Conservation (phyloP, 2,888 invertebrate species). For the Lordiphosa fenestrarum region DNA sequence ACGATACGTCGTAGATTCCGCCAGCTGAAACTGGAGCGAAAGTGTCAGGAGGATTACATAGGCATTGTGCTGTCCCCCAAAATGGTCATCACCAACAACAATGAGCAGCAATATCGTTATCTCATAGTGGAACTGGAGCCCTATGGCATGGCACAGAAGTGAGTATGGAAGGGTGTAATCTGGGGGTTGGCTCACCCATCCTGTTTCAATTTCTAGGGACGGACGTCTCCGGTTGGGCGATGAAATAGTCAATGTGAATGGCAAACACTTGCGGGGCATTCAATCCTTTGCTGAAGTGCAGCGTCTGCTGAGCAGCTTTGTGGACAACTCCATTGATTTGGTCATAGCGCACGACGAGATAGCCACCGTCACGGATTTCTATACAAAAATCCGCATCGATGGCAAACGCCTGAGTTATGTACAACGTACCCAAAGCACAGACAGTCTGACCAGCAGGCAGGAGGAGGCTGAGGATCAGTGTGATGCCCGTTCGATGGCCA, state of each 20-base stretch:
- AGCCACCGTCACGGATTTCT: constrained; percentile 81
- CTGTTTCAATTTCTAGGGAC: constrained; percentile 82
- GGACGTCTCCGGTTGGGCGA: constrained; percentile 91
- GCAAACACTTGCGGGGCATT: constrained; percentile 88
- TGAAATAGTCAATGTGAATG: constrained; percentile 94
- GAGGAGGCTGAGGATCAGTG: constrained; percentile 48
- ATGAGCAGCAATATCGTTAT: constrained; percentile 84
- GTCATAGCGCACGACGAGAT: constrained; percentile 85
- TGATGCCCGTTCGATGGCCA: constrained; percentile 61
- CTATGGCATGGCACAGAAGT: constrained; percentile 84
- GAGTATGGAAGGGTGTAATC: constrained; percentile 37
- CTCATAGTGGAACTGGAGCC: constrained; percentile 84
- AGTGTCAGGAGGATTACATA: constrained; percentile 85
- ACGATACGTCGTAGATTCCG: constrained; percentile 84
- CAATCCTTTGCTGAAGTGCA: constrained; percentile 85
- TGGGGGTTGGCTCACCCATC: too few species aligned
- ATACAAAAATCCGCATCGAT: constrained; percentile 79
- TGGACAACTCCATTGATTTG: constrained; percentile 82
- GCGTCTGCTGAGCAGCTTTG: constrained; percentile 80
- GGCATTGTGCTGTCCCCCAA: constrained; percentile 88
- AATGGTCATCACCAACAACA: constrained; percentile 80
- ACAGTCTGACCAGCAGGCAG: constrained; percentile 72
- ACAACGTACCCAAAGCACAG: constrained; percentile 77
- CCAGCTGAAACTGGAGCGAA: constrained; percentile 85
- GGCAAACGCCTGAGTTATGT: constrained; percentile 77